Base-by-base conservation (phyloP, 2,888 invertebrate genomes). In the Andrena flavipes region DNA sequence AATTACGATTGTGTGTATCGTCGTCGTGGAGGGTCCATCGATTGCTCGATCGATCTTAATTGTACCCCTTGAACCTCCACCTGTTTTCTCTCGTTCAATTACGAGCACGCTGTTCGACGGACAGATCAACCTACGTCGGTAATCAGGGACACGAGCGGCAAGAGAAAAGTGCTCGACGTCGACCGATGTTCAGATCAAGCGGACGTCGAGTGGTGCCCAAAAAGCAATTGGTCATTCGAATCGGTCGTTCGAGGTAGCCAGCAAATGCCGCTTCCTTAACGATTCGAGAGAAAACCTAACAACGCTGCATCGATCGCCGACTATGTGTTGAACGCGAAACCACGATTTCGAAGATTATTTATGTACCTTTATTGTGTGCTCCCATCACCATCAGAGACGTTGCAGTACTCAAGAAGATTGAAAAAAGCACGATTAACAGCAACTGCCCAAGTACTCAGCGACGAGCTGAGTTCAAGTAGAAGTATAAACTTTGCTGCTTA, bases 31-130 rank as follows among this genome's bases (percentile, higher is more conserved):
- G 63, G 51, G 8, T 3, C 33, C 63, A 10, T 42, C 51, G 63
- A 35, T 68, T 42, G 20, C 23, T 63, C 76, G 26, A 68, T 73
- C 71, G 73, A 68, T 68, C 42, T 80, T 77, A 82, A 84, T 80
- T 68, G 80, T 65, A 20, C 68, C 80, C 60, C 84, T 69, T 59
- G 71, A 80, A 84, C 75, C 72, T 81, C 81, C 76, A 78, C 56
- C 72, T 81, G 77, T 63, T 75, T 72, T 76, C 80, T 35, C 42
- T 77, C 30, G 30, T 10, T 65, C 16, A 70, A 68, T 65, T 69
- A 1, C 75, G 56, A 76, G 49, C 62, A 4, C 56, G 42, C 33
- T 59, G 51, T 63, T 23, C 65, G 29, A 29, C 4, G 13, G 29
- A 29, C 20, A 16, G 29, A 54, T 33, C 23, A 7, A 63, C 23